Conservation (phyloP, 2,113 vertebrate genomes). For the Aptenodytes forsteri region DNA sequence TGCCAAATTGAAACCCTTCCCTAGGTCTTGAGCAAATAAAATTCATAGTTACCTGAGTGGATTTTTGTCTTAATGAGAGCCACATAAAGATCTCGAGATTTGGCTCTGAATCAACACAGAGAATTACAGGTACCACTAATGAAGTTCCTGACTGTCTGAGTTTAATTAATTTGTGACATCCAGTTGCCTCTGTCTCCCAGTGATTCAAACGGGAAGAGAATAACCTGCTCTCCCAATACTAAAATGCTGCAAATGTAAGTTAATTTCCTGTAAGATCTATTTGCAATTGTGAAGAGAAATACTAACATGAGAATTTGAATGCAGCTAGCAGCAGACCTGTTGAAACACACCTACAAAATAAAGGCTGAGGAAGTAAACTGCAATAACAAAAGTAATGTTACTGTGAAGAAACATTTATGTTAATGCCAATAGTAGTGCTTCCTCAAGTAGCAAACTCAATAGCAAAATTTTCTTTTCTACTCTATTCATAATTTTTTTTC, state of each 20-base stretch:
- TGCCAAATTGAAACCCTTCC: neutral
- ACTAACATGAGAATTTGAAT: neutral
- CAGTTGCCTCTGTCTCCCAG: neutral
- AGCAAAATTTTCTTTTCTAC: neutral
- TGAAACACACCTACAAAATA: neutral
- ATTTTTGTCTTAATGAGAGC: neutral
- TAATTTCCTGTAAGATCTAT: neutral
- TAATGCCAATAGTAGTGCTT: neutral
- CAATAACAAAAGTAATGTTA: neutral
- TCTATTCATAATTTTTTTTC: neutral
- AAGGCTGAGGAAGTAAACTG: neutral
- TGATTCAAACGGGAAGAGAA: neutral
- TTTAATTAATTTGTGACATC: conserved; percentile 2
- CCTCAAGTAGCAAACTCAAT: neutral
- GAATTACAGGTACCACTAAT: conserved; percentile 2
- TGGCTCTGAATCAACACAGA: neutral
- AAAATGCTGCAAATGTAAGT: neutral
- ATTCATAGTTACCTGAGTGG: neutral
- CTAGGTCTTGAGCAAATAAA: neutral
- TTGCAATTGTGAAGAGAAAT: neutral
- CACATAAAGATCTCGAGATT: neutral
- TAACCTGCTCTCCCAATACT: neutral
- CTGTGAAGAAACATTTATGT: neutral
- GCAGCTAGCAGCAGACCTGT: neutral
- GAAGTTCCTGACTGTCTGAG: neutral